Conservation (phyloP, 2,888 invertebrate species). For the Caenorhabditis sulstoni region DNA sequence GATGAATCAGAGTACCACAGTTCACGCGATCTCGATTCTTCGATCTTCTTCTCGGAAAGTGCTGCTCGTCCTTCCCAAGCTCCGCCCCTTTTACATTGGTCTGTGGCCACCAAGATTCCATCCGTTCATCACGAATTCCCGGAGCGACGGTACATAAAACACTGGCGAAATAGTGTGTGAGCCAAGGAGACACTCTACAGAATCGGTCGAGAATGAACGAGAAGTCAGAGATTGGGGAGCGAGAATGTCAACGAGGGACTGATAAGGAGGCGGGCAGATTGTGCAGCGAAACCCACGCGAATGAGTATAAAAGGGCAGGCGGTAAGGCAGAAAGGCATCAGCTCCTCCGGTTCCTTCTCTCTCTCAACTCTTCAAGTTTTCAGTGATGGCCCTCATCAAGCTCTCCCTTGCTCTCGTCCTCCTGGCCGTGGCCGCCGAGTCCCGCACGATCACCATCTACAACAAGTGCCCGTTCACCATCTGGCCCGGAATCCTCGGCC, state of each 20-base stretch:
- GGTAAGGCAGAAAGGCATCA: conserved; percentile 10
- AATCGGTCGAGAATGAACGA: conserved; percentile 12
- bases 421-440: conserved; percentile 15
- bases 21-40: conserved; percentile 4
- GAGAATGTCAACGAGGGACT: conserved; percentile 26
- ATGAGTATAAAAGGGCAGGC: conserved; percentile 23
- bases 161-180: conserved; percentile 16
- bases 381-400: conserved; percentile 37
- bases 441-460: conserved; percentile 57
- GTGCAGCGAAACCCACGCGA: conserved; percentile 6
- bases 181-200: background rate
- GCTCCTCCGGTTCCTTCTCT: background rate
- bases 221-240: background rate
- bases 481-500: conserved; percentile 76
- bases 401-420: conserved; percentile 15
- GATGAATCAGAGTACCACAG: background rate
- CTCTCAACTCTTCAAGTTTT: conserved; percentile 5
- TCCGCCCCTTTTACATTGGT: conserved; percentile 15
- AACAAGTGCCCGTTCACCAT: conserved; percentile 75
- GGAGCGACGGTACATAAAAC: conserved; percentile 28
- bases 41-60: conserved; percentile 17
- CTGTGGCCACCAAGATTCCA: background rate
- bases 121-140: conserved; percentile 21
- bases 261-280: conserved; percentile 30
- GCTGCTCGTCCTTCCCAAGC: conserved; percentile 12